Evolutionary conservation across 1,140 invertebrate genomes (phyloP).

Genomic region (Oscheius sp.): DNA sequence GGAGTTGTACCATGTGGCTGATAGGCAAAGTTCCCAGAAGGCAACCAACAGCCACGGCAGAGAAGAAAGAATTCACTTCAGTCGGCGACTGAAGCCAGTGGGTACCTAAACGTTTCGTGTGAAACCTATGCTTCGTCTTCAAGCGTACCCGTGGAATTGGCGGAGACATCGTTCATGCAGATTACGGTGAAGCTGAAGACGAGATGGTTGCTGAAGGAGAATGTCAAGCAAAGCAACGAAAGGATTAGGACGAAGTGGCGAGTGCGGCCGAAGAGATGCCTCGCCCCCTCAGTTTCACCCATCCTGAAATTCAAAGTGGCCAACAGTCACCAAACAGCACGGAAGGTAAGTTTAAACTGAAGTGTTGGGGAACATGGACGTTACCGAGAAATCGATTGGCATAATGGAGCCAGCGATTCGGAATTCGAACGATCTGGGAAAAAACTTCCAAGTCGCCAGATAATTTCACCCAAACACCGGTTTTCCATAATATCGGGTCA

Average conservation of each 20-base stretch:
- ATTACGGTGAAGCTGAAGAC: conserved; percentile 1
- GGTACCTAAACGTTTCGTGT: background rate
- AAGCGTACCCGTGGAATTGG: conserved; percentile 5
- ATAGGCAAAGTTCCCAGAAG: background rate
- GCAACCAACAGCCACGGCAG: background rate
- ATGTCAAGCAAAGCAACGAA: background rate
- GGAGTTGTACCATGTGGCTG: background rate
- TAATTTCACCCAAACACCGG: too few relatives aligned
- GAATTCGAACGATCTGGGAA: too few relatives aligned
- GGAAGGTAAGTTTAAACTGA: too few relatives aligned
- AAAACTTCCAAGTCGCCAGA: too few relatives aligned
- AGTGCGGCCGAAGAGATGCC: background rate
- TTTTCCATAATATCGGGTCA: too few relatives aligned
- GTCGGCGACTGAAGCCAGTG: background rate
- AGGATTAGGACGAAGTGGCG: background rate
- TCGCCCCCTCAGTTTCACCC: background rate
- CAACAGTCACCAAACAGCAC: too few relatives aligned
- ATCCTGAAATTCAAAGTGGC: too few relatives aligned
- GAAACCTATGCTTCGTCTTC: background rate
- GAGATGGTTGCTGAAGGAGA: background rate
- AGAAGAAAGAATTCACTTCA: background rate
- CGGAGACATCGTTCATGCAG: background rate
- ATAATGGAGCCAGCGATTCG: too few relatives aligned
- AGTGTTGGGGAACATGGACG: too few relatives aligned
- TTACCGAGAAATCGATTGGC: too few relatives aligned